A percentile compares a stretch with the other conserved stretches of the same genome.
Conservation (phyloP, 2,797 vertebrate species). For the Chiroxiphia lanceolata region DNA sequence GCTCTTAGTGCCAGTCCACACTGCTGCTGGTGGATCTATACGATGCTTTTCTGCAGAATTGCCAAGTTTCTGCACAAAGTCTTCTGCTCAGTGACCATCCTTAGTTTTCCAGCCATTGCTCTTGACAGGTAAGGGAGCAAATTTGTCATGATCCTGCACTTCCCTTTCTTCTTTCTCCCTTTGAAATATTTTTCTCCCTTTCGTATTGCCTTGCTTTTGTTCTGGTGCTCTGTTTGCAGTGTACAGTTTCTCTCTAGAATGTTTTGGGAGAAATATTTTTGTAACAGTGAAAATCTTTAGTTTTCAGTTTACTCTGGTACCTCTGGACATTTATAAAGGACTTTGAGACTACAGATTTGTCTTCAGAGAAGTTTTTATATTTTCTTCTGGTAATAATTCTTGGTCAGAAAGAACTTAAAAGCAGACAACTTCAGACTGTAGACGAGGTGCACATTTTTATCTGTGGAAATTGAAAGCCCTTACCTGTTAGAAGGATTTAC, state of each 20-base stretch:
- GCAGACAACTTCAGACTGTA: not conserved
- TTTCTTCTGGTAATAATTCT: not conserved
- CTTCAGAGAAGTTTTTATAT: not conserved
- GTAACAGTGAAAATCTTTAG: not conserved
- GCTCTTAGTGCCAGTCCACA: constrained; percentile 87
- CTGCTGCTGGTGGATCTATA: constrained; percentile 95
- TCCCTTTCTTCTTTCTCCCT: not conserved
- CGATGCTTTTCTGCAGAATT: constrained; percentile 88
- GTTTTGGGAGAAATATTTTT: not conserved
- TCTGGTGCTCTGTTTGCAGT: not conserved
- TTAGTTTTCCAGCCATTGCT: constrained; percentile 94
- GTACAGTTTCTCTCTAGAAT: not conserved
- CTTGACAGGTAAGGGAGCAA: constrained; percentile 90
- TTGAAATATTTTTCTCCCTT: not conserved
- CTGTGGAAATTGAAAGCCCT: not conserved
- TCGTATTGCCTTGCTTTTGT: not conserved
- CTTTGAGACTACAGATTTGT: not conserved
- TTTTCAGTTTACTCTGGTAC: not conserved
- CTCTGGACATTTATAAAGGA: not conserved
- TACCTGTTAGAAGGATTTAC: not conserved
- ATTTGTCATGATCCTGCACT: not conserved
- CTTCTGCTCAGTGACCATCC: constrained; percentile 94
- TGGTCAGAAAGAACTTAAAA: not conserved
- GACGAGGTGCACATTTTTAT: not conserved
- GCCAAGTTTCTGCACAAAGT: constrained; percentile 96